phyloP scores from a whole-genome alignment of 2,113 vertebrate genomes.

The Pseudopodoces humilis region DNA sequence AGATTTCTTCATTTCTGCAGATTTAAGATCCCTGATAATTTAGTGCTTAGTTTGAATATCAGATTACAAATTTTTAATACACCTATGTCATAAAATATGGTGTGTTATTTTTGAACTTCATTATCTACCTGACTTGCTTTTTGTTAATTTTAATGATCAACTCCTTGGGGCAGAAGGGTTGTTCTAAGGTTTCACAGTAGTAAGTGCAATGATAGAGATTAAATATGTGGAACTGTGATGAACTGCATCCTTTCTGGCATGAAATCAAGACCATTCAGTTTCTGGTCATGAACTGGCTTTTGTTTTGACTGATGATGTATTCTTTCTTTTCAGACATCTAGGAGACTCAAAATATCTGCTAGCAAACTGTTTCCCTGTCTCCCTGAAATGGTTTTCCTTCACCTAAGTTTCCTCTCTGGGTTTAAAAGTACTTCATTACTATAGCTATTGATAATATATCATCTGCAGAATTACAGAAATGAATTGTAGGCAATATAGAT shows the following conservation, averaged over 20 bases:
- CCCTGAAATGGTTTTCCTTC: neutral
- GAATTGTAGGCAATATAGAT: neutral
- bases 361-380: neutral
- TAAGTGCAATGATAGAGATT: constrained; percentile 46
- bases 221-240: constrained; percentile 55
- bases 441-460: neutral
- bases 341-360: constrained; percentile 26
- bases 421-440: neutral
- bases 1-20: neutral
- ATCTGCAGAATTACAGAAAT: neutral
- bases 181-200: constrained; percentile 50
- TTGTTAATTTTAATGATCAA: constrained; percentile 46
- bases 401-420: neutral
- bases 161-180: constrained; percentile 27
- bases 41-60: neutral
- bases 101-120: constrained; percentile 31
- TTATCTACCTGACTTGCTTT: constrained; percentile 33
- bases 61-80: neutral
- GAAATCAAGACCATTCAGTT: constrained; percentile 42
- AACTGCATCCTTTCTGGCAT: constrained; percentile 60
- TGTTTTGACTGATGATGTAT: constrained; percentile 49
- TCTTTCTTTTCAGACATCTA: constrained; percentile 47
- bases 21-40: neutral
- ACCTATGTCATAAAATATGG: neutral
- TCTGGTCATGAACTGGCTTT: constrained; percentile 43